phyloP scores from a whole-genome alignment of 2,797 vertebrate species.

The Cyclura pinguis region DNA sequence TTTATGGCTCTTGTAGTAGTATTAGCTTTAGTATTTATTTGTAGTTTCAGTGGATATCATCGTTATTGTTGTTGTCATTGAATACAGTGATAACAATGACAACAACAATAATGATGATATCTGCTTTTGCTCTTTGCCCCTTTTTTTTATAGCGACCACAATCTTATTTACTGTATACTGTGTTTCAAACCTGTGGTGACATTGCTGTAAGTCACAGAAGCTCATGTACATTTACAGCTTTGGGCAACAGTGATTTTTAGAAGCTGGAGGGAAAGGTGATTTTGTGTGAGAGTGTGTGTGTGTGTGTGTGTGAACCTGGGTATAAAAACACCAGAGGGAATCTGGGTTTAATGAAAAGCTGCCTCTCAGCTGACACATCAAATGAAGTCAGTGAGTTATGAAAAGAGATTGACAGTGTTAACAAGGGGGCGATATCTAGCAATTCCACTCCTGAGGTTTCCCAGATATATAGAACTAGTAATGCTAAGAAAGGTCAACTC shows the following conservation, averaged over 20 bases:
- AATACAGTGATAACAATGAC: not conserved
- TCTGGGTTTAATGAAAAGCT: constrained; percentile 33
- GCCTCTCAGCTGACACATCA: constrained; percentile 24
- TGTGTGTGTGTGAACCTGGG: not conserved
- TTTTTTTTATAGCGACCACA: not conserved
- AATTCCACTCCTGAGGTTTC: not conserved
- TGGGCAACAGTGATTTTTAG: constrained; percentile 7
- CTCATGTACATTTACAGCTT: constrained; percentile 21
- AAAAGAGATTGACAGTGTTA: constrained; percentile 38
- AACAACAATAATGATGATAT: not conserved
- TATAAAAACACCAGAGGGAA: constrained; percentile 40
- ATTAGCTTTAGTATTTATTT: not conserved
- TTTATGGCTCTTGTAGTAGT: not conserved
- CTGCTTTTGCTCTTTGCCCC: not conserved
- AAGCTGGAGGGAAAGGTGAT: constrained; percentile 14
- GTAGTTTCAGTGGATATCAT: not conserved
- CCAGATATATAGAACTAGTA: constrained; percentile 30
- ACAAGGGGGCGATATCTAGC: constrained; percentile 5
- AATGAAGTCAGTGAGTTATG: constrained; percentile 32
- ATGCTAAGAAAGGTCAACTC: constrained; percentile 14
- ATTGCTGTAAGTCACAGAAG: not conserved
- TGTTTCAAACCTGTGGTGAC: constrained; percentile 21
- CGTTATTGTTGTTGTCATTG: too few species aligned
- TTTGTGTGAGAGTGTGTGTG: not conserved
- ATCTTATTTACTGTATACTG: constrained; percentile 3